Evolutionary conservation across 2,797 vertebrate species (phyloP), one percentile per base, ranked within the genome.

Genomic region (Ficedula albicollis): DNA sequence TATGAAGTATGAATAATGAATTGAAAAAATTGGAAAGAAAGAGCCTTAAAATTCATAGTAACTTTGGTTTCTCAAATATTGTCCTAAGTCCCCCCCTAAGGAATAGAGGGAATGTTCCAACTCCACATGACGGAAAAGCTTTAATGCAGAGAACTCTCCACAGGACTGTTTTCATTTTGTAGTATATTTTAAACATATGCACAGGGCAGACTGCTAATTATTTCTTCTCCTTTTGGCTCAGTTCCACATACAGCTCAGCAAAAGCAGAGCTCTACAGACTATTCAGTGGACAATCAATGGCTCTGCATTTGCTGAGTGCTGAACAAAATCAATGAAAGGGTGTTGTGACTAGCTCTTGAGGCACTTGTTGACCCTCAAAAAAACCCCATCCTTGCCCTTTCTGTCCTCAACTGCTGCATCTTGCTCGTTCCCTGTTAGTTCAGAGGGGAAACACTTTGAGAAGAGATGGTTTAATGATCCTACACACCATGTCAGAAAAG

Each of bases 201-300:
- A 93, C 88, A 89, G 74, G 80, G 77, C 83, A 88, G 83, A 76
- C 85, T 94, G 92, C 95, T 96, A 95, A 96, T 97, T 96, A 95
- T 96, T 93, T 93, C 76, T 93, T 95, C 89, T 96, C 70, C 74
- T 93, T 94, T 94, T 94, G 94, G 88, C 91, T 87, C 75, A 36
- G 43, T 62, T 95, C 95, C 90, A 92, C 0, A 0, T 55, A 83
- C 83, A 86, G 66, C 77, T 95, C 94, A 95, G 90, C 92, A 89
- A 89, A 94, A 77, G 60, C 84, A 76, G 80, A 89, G 82, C 81
- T 81, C 38, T 49, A 26, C 52, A 91, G 77, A 66, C 88, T 77
- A 69, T 68, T 80, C 51, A 73, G 6, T 66, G 62, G 91, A 91
- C 91, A 75, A 76, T 86, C 91, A 93, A 95, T 91, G 89, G 76